Evolutionary conservation across 2,888 invertebrate species (phyloP).

Genomic region (Mimas tiliae): DNA sequence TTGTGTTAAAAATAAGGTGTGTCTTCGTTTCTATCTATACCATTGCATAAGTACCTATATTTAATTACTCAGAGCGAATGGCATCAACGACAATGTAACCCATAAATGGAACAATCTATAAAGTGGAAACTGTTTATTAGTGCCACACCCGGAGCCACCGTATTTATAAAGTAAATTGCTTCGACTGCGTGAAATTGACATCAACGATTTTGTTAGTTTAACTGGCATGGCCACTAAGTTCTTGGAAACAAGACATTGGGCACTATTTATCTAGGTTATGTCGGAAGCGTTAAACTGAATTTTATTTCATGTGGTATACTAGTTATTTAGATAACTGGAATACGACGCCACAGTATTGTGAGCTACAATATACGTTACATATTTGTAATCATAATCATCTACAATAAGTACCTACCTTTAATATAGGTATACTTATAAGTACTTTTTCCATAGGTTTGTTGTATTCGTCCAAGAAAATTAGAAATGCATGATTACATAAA

Average conservation of each 20-base stretch:
- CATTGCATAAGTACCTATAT: neutral
- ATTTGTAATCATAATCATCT: too few species aligned
- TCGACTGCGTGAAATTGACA: constrained; percentile 58
- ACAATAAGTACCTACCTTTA: too few species aligned
- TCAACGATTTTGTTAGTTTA: constrained; percentile 49
- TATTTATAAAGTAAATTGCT: constrained; percentile 80
- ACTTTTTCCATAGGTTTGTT: neutral
- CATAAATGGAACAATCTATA: constrained; percentile 66
- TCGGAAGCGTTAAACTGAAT: constrained; percentile 17
- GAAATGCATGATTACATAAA: neutral
- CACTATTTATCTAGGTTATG: neutral
- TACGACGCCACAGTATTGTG: too few species aligned
- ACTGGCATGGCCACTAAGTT: constrained; percentile 28
- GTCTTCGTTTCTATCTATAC: neutral
- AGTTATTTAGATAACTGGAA: too few species aligned
- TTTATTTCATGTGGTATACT: neutral
- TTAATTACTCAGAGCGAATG: constrained; percentile 25
- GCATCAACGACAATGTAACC: constrained; percentile 37
- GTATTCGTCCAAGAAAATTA: neutral
- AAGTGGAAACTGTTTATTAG: constrained; percentile 71
- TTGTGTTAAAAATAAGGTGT: neutral
- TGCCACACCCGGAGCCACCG: constrained; percentile 66
- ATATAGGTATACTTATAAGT: too few species aligned
- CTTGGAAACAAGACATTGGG: constrained; percentile 2
- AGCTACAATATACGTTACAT: too few species aligned